These are phyloP conservation scores for Orthosia gothica DNA, from an alignment of 2,888 invertebrate species.

Conservation along the genomic window DNA sequence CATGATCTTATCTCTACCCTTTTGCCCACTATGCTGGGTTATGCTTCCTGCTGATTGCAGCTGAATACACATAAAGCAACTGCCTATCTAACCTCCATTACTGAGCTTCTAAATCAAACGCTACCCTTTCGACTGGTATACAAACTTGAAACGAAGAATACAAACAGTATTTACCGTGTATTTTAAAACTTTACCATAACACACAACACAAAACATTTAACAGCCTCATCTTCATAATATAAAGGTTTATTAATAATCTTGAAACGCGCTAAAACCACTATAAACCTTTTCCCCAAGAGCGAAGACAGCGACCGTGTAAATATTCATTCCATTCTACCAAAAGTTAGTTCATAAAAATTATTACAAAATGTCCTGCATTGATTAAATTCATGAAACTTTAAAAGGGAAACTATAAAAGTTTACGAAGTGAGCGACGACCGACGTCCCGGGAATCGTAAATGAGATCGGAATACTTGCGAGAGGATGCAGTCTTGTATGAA, in stretches of 20 bases:
- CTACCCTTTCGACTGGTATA: no score
- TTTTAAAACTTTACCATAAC: neutral
- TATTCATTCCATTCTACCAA: constrained; percentile 75
- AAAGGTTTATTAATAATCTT: constrained; percentile 54
- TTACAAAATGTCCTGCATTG: constrained; percentile 81
- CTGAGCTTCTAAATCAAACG: no score
- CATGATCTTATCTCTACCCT: no score
- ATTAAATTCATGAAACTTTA: constrained; percentile 85
- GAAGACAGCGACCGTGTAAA: constrained; percentile 66
- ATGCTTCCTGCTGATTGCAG: no score
- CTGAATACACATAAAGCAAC: no score
- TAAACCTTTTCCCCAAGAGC: constrained; percentile 55
- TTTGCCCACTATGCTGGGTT: no score
- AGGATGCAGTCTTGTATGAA: constrained; percentile 58
- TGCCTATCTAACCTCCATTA: no score
- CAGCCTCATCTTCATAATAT: constrained; percentile 24
- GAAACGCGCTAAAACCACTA: constrained; percentile 38
- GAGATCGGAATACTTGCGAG: constrained; percentile 73
- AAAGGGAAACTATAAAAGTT: constrained; percentile 86
- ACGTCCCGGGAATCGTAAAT: constrained; percentile 79
- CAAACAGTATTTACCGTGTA: no score
- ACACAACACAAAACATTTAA: constrained; percentile 35
- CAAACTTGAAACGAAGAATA: no score
- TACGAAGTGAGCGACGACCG: constrained; percentile 76
- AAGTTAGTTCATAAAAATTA: constrained; percentile 83